phyloP scores from a whole-genome alignment of 2,888 invertebrate genomes.

The Gortyna flavago region DNA sequence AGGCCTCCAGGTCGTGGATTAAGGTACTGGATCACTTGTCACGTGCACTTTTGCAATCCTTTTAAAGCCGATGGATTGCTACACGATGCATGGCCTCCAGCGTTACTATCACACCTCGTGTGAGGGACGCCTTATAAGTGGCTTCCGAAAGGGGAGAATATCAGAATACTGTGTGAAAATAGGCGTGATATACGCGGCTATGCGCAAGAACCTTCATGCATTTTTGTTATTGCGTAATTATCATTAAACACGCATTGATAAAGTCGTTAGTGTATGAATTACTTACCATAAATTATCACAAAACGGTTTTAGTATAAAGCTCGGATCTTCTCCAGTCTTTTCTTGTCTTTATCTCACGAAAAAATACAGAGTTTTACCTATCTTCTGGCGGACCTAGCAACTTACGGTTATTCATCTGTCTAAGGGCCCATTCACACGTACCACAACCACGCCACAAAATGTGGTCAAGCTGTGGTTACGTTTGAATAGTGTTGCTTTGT shows the following conservation, averaged over 20 bases:
- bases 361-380: not conserved
- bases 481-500: too few species aligned
- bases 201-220: not conserved
- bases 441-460: too few species aligned
- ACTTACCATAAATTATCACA: not conserved
- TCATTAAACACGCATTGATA: not conserved
- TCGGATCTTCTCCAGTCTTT: too few species aligned
- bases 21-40: slow-evolving; percentile 18
- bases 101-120: slow-evolving; percentile 34
- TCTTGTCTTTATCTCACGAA: not conserved
- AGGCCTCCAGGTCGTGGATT: not conserved
- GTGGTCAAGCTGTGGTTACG: too few species aligned
- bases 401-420: too few species aligned
- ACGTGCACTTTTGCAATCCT: slow-evolving; percentile 48
- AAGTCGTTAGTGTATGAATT: not conserved
- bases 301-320: not conserved
- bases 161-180: slow-evolving; percentile 17
- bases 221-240: slow-evolving; percentile 10
- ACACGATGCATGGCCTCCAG: slow-evolving; percentile 28
- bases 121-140: slow-evolving; percentile 7
- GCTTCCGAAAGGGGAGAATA: slow-evolving; percentile 29
- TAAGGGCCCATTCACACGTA: too few species aligned
- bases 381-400: not conserved
- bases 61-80: slow-evolving; percentile 41
- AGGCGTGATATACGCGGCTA: not conserved